Percentiles rank a stretch among this genome's conserved stretches.
phyloP scores from a whole-genome alignment of 2,797 vertebrate species.

The Poeciliopsis paucimaculata region DNA sequence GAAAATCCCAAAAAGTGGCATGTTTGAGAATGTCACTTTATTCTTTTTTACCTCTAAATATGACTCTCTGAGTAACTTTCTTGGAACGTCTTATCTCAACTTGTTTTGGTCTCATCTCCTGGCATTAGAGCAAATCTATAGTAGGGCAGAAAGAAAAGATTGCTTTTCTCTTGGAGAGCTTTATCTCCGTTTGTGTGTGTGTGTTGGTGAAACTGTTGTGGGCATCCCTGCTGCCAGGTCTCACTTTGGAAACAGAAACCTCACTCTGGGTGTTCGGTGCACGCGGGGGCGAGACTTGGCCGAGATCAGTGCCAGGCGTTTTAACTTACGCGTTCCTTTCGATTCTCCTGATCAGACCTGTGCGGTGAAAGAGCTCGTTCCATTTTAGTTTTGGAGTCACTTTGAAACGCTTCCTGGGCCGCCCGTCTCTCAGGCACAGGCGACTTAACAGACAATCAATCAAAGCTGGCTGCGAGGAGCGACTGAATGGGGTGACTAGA shows the following conservation, averaged over 20 bases:
- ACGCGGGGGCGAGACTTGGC: constrained; percentile 25
- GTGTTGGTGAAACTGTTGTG: constrained; percentile 26
- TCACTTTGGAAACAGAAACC: constrained; percentile 34
- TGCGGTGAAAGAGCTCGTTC: constrained; percentile 11
- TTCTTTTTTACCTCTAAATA: not conserved
- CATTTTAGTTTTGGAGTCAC: constrained; percentile 34
- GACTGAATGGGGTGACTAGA: constrained; percentile 42
- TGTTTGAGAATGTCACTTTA: not conserved
- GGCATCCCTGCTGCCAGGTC: constrained; percentile 21
- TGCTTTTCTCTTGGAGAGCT: constrained; percentile 1
- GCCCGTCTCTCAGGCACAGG: constrained; percentile 54
- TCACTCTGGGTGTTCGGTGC: constrained; percentile 22
- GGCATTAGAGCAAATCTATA: constrained; percentile 40
- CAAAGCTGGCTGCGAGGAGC: constrained; percentile 52
- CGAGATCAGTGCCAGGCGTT: constrained; percentile 35
- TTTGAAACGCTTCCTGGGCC: constrained; percentile 54
- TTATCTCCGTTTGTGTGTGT: constrained; percentile 10
- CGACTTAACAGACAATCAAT: constrained; percentile 67
- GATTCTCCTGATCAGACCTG: constrained; percentile 53
- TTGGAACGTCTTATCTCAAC: not conserved
- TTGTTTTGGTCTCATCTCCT: constrained; percentile 34
- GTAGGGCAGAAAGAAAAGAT: constrained; percentile 40
- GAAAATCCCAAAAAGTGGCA: not conserved
- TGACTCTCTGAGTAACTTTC: not conserved
- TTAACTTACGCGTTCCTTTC: constrained; percentile 47